phyloP scores from a whole-genome alignment of 2,888 invertebrate genomes.

The Thalpophila matura region DNA sequence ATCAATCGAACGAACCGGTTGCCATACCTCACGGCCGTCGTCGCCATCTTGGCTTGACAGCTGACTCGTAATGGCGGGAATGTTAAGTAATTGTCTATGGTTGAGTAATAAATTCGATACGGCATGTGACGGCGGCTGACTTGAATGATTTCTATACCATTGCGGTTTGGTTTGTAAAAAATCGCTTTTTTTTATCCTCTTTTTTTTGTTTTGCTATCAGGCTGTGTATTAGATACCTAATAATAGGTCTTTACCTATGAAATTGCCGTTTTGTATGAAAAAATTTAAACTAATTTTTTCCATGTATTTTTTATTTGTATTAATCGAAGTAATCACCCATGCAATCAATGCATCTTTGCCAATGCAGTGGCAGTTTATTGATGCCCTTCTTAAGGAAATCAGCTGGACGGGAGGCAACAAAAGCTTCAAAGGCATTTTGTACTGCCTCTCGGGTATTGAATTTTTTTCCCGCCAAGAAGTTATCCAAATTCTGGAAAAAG shows the following conservation, averaged over 20 bases:
- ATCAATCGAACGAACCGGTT: slow-evolving; percentile 70
- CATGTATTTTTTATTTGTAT: too few relatives aligned
- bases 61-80: slow-evolving; percentile 76
- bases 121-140: slow-evolving; percentile 67
- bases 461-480: too few relatives aligned
- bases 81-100: slow-evolving; percentile 77
- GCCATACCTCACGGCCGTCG: slow-evolving; percentile 75
- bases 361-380: too few relatives aligned
- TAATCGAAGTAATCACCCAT: too few relatives aligned
- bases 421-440: too few relatives aligned
- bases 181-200: neutral
- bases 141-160: slow-evolving; percentile 63
- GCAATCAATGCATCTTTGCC: too few relatives aligned
- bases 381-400: too few relatives aligned
- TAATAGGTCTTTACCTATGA: slow-evolving; percentile 3
- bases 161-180: slow-evolving; percentile 60
- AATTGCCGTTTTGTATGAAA: too few relatives aligned
- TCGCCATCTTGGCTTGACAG: slow-evolving; percentile 78
- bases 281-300: too few relatives aligned
- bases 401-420: too few relatives aligned
- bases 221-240: slow-evolving; percentile 17
- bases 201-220: neutral
- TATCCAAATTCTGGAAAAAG: too few relatives aligned
- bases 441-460: too few relatives aligned
- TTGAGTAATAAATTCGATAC: slow-evolving; percentile 77